Base-by-base conservation (phyloP, 2,888 invertebrate genomes). In the Hermaeophaga mercurialis region DNA sequence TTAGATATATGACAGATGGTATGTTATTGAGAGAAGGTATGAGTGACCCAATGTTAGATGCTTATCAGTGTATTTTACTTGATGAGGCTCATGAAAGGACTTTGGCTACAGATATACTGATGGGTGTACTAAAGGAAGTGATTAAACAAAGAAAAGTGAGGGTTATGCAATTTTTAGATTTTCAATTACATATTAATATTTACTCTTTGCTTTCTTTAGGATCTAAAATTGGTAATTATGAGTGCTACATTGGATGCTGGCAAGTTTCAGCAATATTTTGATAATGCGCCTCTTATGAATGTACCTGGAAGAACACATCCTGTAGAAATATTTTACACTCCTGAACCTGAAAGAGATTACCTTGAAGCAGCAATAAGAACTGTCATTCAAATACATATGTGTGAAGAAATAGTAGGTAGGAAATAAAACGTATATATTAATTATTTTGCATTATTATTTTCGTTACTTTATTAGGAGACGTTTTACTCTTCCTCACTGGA, bases 11-110 rank as follows among this genome's bases (percentile, higher is more conserved):
- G 95, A 99, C 99, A 9, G 98, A 99, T 71, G 99, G 99, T 93
- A 99, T 99, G 99, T 85, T 99, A 77, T 81, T 99, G 24, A 82
- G 99, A 59, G 99, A 99, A 81, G 98, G 96, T 0, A 99, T 99
- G 99, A 96, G 96, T 0, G 97, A 98, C 77, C 98, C 99, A 0
- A 91, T 98, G 88, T 79, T 99, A 5, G 97, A 98, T 67, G 87
- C 89, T 8, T 99, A 99, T 78, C 90, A 96, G 73, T 96, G 96
- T 1, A 90, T 97, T 31, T 80, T 99, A 50, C 87, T 99, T 36
- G 99, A 99, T 70, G 99, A 99, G 76, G 99, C 99, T 71, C 99
- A 99, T 79, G 99, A 99, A 80, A 86, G 99, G 69, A 99, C 99
- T 0, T 79, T 99, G 33, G 96, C 98, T 0, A 99, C 99, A 0